These are phyloP conservation scores for Candoia aspera DNA, from an alignment of 2,113 vertebrate genomes.

Conservation along the genomic window DNA sequence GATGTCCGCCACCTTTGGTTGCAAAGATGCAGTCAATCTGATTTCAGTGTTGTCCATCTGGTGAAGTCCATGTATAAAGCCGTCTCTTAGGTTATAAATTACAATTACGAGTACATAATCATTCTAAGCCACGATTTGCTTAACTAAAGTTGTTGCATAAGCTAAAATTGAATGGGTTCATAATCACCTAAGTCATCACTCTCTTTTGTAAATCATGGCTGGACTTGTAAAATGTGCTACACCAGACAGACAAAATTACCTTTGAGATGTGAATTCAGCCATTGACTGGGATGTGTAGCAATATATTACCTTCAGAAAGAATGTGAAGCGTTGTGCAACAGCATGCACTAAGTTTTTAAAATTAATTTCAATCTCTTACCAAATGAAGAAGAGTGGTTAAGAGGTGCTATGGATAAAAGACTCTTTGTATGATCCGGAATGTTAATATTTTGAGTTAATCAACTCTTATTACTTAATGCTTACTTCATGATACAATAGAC, in stretches of 20 bases:
- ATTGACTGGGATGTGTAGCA: not conserved
- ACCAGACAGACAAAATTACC: not conserved
- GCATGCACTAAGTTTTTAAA: not conserved
- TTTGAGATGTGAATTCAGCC: not conserved
- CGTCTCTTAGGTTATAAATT: too few relatives aligned
- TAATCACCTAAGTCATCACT: not conserved
- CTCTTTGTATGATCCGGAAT: slow-evolving; percentile 19
- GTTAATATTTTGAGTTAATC: slow-evolving; percentile 15
- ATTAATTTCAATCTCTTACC: not conserved
- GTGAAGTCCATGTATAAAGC: too few relatives aligned
- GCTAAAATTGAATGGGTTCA: not conserved
- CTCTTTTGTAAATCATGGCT: not conserved
- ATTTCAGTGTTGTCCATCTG: too few relatives aligned
- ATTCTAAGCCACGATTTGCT: not conserved
- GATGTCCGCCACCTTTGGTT: too few relatives aligned
- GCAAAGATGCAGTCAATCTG: too few relatives aligned
- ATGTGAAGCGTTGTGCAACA: not conserved
- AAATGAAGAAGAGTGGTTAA: not conserved
- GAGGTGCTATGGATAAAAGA: not conserved
- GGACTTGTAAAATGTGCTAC: not conserved
- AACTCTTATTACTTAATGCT: slow-evolving; percentile 18
- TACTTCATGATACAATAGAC: slow-evolving; percentile 29
- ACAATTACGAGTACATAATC: not conserved
- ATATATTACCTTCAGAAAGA: not conserved
- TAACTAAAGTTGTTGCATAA: not conserved